Conservation (phyloP, 2,113 vertebrate genomes). For the Hippoglossus stenolepis region DNA sequence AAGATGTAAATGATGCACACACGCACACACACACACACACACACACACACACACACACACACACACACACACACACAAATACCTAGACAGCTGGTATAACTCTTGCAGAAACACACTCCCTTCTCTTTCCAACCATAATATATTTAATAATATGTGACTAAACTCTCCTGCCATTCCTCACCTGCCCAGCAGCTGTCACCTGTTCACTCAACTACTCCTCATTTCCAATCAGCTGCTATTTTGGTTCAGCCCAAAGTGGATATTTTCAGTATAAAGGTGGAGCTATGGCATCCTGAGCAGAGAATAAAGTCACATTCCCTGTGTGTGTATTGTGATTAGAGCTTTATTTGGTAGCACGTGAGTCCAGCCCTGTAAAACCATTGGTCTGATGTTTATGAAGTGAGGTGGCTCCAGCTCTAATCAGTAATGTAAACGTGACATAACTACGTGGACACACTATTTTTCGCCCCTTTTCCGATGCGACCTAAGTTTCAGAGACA, state of each 20-base stretch:
- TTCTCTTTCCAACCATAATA: neutral
- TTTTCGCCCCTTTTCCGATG: too few species aligned
- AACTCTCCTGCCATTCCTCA: constrained; percentile 1
- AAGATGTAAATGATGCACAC: neutral
- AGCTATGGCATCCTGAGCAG: neutral
- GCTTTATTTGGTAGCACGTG: too few species aligned
- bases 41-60: constrained; percentile 2
- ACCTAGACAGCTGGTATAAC: constrained; percentile 13
- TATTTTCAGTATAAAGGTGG: too few species aligned
- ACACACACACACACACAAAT: neutral
- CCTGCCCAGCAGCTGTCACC: constrained; percentile 11
- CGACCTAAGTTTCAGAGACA: too few species aligned
- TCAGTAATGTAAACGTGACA: too few species aligned
- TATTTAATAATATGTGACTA: neutral
- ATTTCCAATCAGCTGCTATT: neutral
- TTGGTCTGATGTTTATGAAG: too few species aligned
- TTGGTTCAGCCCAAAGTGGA: too few species aligned
- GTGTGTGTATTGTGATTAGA: too few species aligned
- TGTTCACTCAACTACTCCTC: neutral
- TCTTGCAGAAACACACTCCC: neutral
- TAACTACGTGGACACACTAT: too few species aligned
- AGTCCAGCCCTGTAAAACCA: too few species aligned
- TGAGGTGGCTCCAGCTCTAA: too few species aligned
- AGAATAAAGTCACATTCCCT: too few species aligned
- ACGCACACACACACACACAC: neutral